Conservation (phyloP, 2,797 vertebrate species). For the Melanotaenia nigrans region DNA sequence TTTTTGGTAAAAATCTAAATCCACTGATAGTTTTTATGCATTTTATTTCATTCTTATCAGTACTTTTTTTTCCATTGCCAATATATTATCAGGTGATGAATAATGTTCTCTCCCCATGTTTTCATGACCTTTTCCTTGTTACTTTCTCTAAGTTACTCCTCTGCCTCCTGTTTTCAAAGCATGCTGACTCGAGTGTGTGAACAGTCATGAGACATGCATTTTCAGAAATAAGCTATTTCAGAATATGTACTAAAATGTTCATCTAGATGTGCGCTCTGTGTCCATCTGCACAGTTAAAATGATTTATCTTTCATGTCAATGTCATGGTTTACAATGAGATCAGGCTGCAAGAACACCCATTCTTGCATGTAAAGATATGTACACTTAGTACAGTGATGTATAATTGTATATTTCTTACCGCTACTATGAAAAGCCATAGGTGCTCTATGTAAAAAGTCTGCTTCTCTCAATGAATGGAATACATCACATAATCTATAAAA, state of each 20-base stretch:
- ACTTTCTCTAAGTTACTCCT: background rate
- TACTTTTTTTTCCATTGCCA: background rate
- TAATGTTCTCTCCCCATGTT: background rate
- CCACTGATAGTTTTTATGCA: background rate
- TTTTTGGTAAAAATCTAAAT: background rate
- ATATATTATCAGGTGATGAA: background rate
- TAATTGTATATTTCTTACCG: background rate
- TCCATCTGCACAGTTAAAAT: background rate
- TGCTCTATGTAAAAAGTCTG: background rate
- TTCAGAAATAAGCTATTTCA: background rate
- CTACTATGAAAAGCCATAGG: constrained; percentile 1
- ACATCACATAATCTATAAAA: constrained; percentile 39
- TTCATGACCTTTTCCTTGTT: background rate
- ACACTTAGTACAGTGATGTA: background rate
- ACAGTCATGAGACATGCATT: background rate
- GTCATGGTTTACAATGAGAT: background rate
- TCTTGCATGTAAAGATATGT: background rate
- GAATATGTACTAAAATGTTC: background rate
- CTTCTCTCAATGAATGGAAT: constrained; percentile 34
- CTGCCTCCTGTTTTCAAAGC: background rate
- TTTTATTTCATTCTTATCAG: background rate
- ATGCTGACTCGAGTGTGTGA: background rate
- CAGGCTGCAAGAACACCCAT: background rate
- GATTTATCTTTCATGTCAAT: background rate
- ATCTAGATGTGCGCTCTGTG: background rate